Conservation (phyloP, 2,888 invertebrate species). For the Serrognathus titanus region DNA sequence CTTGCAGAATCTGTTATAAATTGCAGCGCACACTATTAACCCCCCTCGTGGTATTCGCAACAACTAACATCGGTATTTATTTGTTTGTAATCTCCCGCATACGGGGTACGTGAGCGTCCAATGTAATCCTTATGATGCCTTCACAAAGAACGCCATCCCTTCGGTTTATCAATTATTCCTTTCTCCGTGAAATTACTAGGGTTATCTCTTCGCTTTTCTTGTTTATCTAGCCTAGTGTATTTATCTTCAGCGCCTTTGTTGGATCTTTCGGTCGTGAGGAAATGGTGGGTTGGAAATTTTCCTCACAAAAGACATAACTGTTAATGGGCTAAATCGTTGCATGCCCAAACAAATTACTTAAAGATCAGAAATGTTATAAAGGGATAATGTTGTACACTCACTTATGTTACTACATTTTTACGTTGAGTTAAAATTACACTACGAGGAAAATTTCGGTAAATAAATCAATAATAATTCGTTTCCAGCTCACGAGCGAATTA, state of each 20-base stretch:
- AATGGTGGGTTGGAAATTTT: conserved; percentile 16
- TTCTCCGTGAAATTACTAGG: conserved; percentile 38
- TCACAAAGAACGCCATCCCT: conserved; percentile 8
- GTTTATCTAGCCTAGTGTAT: conserved; percentile 41
- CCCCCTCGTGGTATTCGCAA: conserved; percentile 20
- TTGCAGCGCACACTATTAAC: conserved; percentile 28
- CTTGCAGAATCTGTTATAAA: conserved; percentile 27
- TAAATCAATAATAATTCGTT: too few relatives aligned
- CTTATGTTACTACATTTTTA: too few relatives aligned
- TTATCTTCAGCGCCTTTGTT: conserved; percentile 38
- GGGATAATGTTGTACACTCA: too few relatives aligned
- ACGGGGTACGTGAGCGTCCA: conserved; percentile 11
- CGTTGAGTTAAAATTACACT: too few relatives aligned
- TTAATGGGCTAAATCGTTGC: conserved; percentile 8
- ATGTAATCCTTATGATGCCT: conserved; percentile 3
- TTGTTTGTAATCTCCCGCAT: conserved; percentile 27
- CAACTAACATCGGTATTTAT: conserved; percentile 30
- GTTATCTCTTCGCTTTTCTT: conserved; percentile 39
- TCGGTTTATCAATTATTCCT: conserved; percentile 39
- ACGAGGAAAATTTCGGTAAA: too few relatives aligned
- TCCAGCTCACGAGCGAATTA: too few relatives aligned
- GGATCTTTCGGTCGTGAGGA: conserved; percentile 19
- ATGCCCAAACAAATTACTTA: conserved; percentile 1
- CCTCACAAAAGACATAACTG: conserved; percentile 15
- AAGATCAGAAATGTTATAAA: neutral